These are phyloP conservation scores for Abramis brama DNA, from an alignment of 2,113 vertebrate genomes.

Conservation along the genomic window DNA sequence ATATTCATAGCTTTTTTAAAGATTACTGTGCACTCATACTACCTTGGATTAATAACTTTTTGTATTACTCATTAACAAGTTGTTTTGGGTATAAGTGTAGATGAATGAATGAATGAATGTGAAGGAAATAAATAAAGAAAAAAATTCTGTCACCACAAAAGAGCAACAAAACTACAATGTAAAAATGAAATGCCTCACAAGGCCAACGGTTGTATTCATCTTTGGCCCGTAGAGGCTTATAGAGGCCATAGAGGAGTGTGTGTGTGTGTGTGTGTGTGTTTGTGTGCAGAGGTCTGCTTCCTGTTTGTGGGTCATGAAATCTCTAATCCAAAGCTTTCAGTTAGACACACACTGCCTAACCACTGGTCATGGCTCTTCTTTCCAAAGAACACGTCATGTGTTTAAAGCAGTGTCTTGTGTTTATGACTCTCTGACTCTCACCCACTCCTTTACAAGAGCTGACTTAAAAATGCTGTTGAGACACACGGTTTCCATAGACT, in stretches of 20 bases:
- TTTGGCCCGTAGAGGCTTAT: neutral
- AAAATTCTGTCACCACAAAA: neutral
- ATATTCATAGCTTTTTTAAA: too few relatives aligned
- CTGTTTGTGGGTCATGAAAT: neutral
- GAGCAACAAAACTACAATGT: neutral
- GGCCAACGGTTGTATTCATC: neutral
- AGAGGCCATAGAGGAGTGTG: too few relatives aligned
- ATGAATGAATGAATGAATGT: neutral
- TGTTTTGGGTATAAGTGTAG: neutral
- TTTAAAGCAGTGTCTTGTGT: constrained; percentile 1
- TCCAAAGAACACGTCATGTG: neutral
- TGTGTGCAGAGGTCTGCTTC: neutral
- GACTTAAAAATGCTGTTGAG: neutral
- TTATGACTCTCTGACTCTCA: neutral
- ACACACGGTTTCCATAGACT: neutral
- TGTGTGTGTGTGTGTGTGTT: too few relatives aligned
- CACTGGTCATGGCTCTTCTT: neutral
- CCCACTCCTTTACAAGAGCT: neutral
- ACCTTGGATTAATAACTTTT: neutral
- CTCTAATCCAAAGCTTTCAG: neutral
- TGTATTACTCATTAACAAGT: neutral
- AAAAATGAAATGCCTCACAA: neutral
- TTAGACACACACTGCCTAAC: neutral
- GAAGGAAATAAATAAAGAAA: neutral
- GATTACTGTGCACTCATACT: neutral